Percentiles rank a stretch among this genome's conserved stretches.
These are phyloP conservation scores for Chaitophorus viminalis DNA, from an alignment of 2,888 invertebrate species.

Conservation along the genomic window DNA sequence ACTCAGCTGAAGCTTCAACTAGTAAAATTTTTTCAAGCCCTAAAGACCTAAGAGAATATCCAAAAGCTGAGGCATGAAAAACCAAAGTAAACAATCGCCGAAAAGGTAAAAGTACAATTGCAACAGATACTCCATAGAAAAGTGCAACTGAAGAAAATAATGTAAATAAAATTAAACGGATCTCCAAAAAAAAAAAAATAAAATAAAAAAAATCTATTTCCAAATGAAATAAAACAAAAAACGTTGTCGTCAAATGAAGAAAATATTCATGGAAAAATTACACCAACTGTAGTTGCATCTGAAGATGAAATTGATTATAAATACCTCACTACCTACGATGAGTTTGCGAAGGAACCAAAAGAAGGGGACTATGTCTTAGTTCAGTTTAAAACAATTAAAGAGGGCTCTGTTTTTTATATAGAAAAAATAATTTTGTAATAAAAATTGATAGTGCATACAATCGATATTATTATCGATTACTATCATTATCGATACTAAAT, in stretches of 20 bases:
- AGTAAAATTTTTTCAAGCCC: too few species aligned
- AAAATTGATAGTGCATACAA: too few species aligned
- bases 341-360: conserved; percentile 3
- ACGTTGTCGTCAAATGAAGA: neutral
- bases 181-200: neutral
- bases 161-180: neutral
- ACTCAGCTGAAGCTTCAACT: too few species aligned
- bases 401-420: neutral
- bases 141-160: neutral
- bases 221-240: conserved; percentile 4
- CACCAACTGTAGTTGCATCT: conserved; percentile 1
- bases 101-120: conserved; percentile 46
- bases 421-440: conserved; percentile 2
- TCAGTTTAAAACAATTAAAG: conserved; percentile 16
- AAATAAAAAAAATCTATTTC: conserved; percentile 3
- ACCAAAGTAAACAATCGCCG: conserved; percentile 14
- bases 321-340: conserved; percentile 3
- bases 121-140: conserved; percentile 29
- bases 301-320: conserved; percentile 12
- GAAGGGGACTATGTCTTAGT: conserved; percentile 7
- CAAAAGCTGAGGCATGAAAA: too few species aligned
- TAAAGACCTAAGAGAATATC: too few species aligned
- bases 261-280: conserved; percentile 11
- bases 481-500: too few species aligned
- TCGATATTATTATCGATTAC: too few species aligned